Evolutionary conservation across 1,140 invertebrate genomes (phyloP).

Genomic region (Hetaerina americana): DNA sequence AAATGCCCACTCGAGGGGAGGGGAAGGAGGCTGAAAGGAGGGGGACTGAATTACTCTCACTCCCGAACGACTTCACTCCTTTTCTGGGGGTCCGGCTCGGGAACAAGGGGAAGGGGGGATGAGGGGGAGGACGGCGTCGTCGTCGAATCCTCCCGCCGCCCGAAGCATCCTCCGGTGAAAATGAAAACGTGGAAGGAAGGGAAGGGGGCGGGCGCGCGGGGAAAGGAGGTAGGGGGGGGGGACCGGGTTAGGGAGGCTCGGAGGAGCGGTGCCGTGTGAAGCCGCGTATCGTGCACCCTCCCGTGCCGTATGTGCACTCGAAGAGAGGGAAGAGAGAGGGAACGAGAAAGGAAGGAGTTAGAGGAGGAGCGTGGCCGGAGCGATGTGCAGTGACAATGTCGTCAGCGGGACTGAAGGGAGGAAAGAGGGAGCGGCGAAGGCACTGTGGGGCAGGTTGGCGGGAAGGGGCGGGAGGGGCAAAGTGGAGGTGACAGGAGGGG

Average conservation of each 20-base stretch:
- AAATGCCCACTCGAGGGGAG: no score
- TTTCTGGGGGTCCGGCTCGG: no score
- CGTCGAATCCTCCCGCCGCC: no score
- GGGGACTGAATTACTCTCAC: no score
- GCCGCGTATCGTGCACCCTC: slow-evolving; percentile 14
- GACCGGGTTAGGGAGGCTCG: not conserved
- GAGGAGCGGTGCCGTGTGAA: not conserved
- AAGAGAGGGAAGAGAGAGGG: slow-evolving; percentile 26
- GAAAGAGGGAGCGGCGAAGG: not conserved
- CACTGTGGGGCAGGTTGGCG: not conserved
- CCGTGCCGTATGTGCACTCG: slow-evolving; percentile 13
- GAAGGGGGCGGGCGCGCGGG: slow-evolving; percentile 5
- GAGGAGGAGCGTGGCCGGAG: slow-evolving; percentile 30
- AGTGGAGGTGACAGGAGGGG: slow-evolving; percentile 10
- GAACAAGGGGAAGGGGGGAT: no score
- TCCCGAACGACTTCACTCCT: no score
- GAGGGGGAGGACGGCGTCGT: no score
- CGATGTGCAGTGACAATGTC: not conserved
- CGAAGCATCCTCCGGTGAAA: not conserved
- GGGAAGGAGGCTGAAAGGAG: no score
- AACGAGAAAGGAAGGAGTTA: slow-evolving; percentile 29
- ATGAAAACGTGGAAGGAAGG: not conserved
- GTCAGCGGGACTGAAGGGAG: not conserved
- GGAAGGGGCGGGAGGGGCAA: not conserved
- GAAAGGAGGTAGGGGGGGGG: slow-evolving; percentile 12